Base-by-base conservation (phyloP, 2,113 vertebrate species). In the Nibea albiflora region DNA sequence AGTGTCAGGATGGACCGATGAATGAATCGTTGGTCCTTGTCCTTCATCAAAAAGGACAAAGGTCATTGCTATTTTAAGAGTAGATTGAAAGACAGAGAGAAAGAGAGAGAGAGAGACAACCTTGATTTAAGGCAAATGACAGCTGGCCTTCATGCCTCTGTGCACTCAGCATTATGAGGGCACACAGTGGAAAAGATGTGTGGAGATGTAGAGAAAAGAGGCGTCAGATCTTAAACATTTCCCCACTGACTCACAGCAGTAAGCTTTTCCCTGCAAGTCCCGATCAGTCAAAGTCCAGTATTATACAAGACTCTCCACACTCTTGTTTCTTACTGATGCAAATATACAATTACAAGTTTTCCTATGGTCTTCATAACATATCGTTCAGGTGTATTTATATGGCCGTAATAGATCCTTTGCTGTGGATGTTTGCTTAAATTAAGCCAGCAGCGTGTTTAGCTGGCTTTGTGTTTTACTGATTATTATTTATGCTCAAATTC, bases 91-190 rank as follows among this genome's bases (percentile, higher is more conserved):
- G 68, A 74, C 12, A 53, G 22, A 28, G 24, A n/a, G 68, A 74
- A 7, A 53, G 22, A 28, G 24, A n/a, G 68, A 74, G 10, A 53
- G 22, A 28, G 24, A 77, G 31, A 74, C 10, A 73, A 39, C 44
- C 54, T 76, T 56, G 26, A 66, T 65, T 85, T 14, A 58, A 54
- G 63, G 14, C 3, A 42, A 71, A 73, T 73, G 78, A 75, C 77
- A 85, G 71, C 60, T 83, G 84, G 77, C 80, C 76, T 84, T 85
- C 80, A 83, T 60, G 76, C 67, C 20, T 69, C 24, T 35, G 42
- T 78, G 62, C 53, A 42, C 66, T 46, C 35, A 47, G 15, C 28
- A 58, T 75, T 12, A 73, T 50, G 35, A 54, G 47, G n/a, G 11
- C 46, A n/a, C 66, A 22, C 2, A 6, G 56, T 53, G 54, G 66